Percentiles rank a stretch among this genome's conserved stretches.
Conservation (phyloP, 2,797 vertebrate species). For the Mormyrops boulengeri region DNA sequence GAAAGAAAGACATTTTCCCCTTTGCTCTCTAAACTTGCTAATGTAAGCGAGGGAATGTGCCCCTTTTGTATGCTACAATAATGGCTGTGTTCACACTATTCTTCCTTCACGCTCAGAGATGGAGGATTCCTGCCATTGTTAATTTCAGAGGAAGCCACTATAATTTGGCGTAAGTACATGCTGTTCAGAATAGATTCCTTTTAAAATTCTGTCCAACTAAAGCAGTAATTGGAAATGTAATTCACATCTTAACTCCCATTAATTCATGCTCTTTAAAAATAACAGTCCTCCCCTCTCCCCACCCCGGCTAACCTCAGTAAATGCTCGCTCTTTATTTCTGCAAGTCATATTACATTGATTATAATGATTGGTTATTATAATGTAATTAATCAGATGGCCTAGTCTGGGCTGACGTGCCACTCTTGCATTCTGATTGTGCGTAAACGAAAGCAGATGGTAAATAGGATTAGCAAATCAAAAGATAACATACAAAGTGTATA, state of each 20-base stretch:
- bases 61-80: conserved; percentile 64
- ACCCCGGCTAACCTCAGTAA: background rate
- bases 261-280: conserved; percentile 36
- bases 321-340: background rate
- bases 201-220: conserved; percentile 60
- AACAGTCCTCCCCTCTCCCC: background rate
- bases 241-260: conserved; percentile 65
- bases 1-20: conserved; percentile 52
- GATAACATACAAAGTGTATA: background rate
- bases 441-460: background rate
- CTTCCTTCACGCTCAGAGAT: conserved; percentile 33
- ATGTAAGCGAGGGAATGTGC: conserved; percentile 57
- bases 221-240: conserved; percentile 79
- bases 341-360: conserved; percentile 6
- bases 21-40: conserved; percentile 54
- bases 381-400: background rate
- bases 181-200: conserved; percentile 80
- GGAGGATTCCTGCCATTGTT: conserved; percentile 51
- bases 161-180: conserved; percentile 77
- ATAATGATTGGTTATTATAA: background rate
- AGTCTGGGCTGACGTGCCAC: background rate
- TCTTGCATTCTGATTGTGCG: background rate
- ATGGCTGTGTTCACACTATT: conserved; percentile 69
- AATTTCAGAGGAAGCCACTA: conserved; percentile 66
- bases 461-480: background rate